Evolutionary conservation across 2,113 vertebrate genomes (phyloP).

Genomic region (Sinocyclocheilus rhinocerous): DNA sequence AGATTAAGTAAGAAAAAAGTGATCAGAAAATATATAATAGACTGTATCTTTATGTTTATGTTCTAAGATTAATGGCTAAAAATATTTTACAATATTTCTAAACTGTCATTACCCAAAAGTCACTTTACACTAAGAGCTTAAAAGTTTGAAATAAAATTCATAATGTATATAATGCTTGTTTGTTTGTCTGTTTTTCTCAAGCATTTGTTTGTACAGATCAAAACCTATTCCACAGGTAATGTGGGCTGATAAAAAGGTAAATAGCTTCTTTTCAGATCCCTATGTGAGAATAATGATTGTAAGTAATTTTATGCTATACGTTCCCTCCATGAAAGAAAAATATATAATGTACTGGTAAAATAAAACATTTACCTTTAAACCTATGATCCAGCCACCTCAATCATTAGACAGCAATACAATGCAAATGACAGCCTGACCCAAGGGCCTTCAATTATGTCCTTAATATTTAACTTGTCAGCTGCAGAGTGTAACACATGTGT

Average conservation of each 20-base stretch:
- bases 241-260: background rate
- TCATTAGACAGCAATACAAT: background rate
- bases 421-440: background rate
- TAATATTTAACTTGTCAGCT: background rate
- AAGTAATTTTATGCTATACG: background rate
- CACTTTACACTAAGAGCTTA: background rate
- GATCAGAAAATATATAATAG: background rate
- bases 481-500: background rate
- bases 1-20: background rate
- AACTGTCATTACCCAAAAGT: background rate
- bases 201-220: background rate
- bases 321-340: background rate
- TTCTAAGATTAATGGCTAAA: constrained; percentile 2
- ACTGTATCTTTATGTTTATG: background rate
- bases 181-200: background rate
- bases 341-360: background rate
- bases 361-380: background rate
- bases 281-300: background rate
- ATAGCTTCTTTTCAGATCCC: background rate
- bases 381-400: background rate
- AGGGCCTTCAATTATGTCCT: background rate
- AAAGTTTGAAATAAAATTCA: background rate
- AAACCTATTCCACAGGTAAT: background rate
- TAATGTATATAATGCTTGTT: background rate
- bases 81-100: background rate